Percentiles rank a stretch among this genome's conserved stretches.
Evolutionary conservation across 2,888 invertebrate genomes (phyloP).

Genomic region (Capitulum mitella): DNA sequence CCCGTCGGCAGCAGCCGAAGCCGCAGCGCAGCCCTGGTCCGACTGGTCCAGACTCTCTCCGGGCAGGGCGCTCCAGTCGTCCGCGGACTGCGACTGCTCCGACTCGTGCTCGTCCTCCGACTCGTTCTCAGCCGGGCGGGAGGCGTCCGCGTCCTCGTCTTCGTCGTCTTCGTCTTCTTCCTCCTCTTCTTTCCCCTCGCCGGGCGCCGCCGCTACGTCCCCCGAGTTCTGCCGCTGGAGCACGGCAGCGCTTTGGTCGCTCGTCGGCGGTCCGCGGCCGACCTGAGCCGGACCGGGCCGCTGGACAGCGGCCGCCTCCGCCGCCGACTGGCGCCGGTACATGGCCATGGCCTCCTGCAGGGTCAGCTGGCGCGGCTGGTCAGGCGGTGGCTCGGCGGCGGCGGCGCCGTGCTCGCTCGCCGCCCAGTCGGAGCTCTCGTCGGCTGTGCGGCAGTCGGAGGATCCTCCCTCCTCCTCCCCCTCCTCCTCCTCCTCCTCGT

Average conservation of each 20-base stretch:
- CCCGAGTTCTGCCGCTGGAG: neutral
- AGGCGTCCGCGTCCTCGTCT: neutral
- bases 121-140: neutral
- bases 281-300: no score
- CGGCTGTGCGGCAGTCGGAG: neutral
- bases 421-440: no score
- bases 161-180: neutral
- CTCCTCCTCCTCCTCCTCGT: neutral
- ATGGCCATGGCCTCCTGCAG: constrained; percentile 14
- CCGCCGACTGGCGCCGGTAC: neutral
- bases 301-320: neutral
- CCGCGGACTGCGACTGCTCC: no score
- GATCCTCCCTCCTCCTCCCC: neutral
- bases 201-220: neutral
- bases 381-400: no score
- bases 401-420: no score
- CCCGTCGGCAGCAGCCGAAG: no score
- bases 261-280: neutral
- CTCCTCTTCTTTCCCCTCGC: neutral
- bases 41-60: no score
- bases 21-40: no score
- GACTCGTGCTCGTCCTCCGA: neutral
- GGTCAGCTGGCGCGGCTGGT: neutral
- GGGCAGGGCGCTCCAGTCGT: no score
- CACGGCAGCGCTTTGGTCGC: no score